phyloP scores from a whole-genome alignment of 2,888 invertebrate genomes.

The Blastobasis lacticolella region DNA sequence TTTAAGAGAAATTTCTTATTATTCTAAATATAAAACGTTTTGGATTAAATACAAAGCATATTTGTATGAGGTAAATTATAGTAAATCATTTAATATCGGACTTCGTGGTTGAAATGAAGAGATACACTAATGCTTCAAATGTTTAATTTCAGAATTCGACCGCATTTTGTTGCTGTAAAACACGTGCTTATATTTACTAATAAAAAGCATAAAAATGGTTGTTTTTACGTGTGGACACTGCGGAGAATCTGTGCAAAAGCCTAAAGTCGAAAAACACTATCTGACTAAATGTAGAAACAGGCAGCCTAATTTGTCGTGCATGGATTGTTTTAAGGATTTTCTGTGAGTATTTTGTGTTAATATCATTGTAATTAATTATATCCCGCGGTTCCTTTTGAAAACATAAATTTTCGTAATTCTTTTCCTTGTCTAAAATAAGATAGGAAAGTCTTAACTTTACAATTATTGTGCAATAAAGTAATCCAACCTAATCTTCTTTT shows the following conservation, averaged over 20 bases:
- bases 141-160: conserved; percentile 6
- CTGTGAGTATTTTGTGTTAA: conserved; percentile 63
- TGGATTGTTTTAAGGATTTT: conserved; percentile 95
- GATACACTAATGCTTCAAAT: too few species aligned
- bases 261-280: conserved; percentile 92
- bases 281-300: conserved; percentile 80
- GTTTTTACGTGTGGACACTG: conserved; percentile 95
- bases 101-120: too few species aligned
- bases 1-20: conserved; percentile 5
- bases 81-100: too few species aligned
- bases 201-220: conserved; percentile 78
- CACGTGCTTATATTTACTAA: conserved; percentile 3
- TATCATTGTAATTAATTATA: background rate
- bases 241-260: conserved; percentile 92
- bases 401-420: background rate
- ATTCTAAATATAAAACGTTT: background rate
- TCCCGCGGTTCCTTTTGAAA: background rate
- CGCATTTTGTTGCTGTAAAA: conserved; percentile 10
- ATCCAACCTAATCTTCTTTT: conserved; percentile 26
- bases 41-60: too few species aligned
- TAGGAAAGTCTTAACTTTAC: background rate
- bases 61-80: too few species aligned
- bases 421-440: background rate
- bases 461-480: too few species aligned
- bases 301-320: conserved; percentile 85